Conservation (phyloP, 2,113 vertebrate genomes). For the Platichthys stellatus region DNA sequence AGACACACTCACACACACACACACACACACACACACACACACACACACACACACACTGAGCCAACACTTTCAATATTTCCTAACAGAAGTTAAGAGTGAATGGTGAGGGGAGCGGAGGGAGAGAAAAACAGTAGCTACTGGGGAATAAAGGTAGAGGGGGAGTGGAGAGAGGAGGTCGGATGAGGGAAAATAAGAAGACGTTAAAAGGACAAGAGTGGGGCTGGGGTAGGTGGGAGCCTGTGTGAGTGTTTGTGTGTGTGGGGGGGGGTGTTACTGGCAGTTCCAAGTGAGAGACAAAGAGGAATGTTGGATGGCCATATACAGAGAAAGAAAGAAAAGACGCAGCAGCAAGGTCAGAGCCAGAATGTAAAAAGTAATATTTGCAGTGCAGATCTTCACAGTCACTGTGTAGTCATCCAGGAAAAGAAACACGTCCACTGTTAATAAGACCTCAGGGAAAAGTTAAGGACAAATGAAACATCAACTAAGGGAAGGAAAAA, state of each 20-base stretch:
- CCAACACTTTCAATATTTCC: slow-evolving; percentile 44
- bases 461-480: too few species aligned
- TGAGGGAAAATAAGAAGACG: slow-evolving; percentile 49
- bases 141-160: slow-evolving; percentile 28
- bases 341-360: neutral
- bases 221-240: neutral
- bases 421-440: too few species aligned
- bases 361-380: slow-evolving; percentile 7
- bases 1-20: neutral
- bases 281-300: slow-evolving; percentile 71
- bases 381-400: too few species aligned
- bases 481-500: neutral
- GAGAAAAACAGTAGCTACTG: slow-evolving; percentile 39
- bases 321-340: slow-evolving; percentile 29
- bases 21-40: too few species aligned
- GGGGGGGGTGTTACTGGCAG: slow-evolving; percentile 43
- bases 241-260: too few species aligned
- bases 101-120: slow-evolving; percentile 46
- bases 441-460: too few species aligned
- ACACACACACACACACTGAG: too few species aligned
- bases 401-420: too few species aligned
- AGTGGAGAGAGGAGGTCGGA: slow-evolving; percentile 39
- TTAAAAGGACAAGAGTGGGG: slow-evolving; percentile 50
- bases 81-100: slow-evolving; percentile 32
- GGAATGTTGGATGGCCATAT: slow-evolving; percentile 71